These are phyloP conservation scores for Drosophila takahashii DNA, from an alignment of 1,140 invertebrate species.

Conservation along the genomic window DNA sequence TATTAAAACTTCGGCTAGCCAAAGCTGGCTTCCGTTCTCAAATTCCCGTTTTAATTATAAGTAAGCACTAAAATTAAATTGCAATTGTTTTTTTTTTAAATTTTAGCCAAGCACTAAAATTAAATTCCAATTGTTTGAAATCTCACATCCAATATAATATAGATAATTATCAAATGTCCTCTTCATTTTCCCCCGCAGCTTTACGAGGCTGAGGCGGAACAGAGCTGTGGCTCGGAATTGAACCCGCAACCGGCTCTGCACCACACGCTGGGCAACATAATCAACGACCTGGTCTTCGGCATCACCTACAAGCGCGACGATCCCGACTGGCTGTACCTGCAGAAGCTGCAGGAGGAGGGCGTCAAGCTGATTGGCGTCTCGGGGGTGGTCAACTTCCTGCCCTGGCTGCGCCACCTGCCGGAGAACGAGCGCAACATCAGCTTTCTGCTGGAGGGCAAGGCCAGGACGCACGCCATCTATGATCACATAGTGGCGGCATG, in stretches of 20 bases:
- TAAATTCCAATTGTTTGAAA: too few species aligned
- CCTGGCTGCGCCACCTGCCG: conserved; percentile 87
- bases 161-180: too few species aligned
- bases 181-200: conserved; percentile 1
- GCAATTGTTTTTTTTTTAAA: too few species aligned
- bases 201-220: not conserved
- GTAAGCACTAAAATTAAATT: too few species aligned
- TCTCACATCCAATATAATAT: too few species aligned
- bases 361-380: conserved; percentile 91
- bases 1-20: too few species aligned
- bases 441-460: conserved; percentile 88
- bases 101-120: too few species aligned
- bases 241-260: conserved; percentile 85
- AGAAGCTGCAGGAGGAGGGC: conserved; percentile 91
- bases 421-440: conserved; percentile 86
- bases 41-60: too few species aligned
- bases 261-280: conserved; percentile 91
- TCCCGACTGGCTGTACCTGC: conserved; percentile 90
- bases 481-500: conserved; percentile 87
- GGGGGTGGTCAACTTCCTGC: conserved; percentile 92
- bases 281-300: conserved; percentile 92
- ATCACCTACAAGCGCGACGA: conserved; percentile 88
- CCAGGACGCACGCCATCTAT: conserved; percentile 90
- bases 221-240: conserved; percentile 17
- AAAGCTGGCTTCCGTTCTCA: too few species aligned